Conservation (phyloP, 2,797 vertebrate species). For the Vultur gryphus region DNA sequence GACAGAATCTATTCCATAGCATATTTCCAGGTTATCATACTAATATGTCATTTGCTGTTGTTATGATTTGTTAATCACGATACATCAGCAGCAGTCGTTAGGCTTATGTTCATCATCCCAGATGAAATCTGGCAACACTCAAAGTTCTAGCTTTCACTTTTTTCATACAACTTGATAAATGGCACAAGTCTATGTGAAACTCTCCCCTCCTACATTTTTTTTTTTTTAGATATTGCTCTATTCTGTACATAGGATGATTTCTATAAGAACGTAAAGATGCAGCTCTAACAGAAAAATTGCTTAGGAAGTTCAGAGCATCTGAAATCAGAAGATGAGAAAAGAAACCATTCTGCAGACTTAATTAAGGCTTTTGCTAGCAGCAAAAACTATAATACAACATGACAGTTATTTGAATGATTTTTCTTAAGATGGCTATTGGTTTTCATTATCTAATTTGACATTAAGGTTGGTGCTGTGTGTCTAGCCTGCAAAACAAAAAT, state of each 20-base stretch:
- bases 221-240: not conserved
- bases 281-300: conserved; percentile 14
- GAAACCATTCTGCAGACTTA: conserved; percentile 39
- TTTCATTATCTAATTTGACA: conserved; percentile 73
- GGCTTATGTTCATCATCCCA: not conserved
- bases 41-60: not conserved
- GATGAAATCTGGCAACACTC: not conserved
- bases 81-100: not conserved
- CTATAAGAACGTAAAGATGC: not conserved
- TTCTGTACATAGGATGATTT: not conserved
- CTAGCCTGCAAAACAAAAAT: conserved; percentile 66
- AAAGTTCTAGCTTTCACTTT: not conserved
- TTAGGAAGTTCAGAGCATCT: conserved; percentile 18
- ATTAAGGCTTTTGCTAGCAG: conserved; percentile 56
- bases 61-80: not conserved
- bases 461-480: conserved; percentile 58
- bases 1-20: not conserved
- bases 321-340: conserved; percentile 35
- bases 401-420: conserved; percentile 63
- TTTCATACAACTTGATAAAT: not conserved
- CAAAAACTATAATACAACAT: conserved; percentile 52
- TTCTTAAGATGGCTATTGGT: conserved; percentile 55
- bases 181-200: not conserved
- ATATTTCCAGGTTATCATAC: not conserved
- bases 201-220: not conserved